A percentile compares a stretch with the other conserved stretches of the same genome.
Evolutionary conservation across 2,113 vertebrate genomes (phyloP).

Genomic region (Myocastor coypus): DNA sequence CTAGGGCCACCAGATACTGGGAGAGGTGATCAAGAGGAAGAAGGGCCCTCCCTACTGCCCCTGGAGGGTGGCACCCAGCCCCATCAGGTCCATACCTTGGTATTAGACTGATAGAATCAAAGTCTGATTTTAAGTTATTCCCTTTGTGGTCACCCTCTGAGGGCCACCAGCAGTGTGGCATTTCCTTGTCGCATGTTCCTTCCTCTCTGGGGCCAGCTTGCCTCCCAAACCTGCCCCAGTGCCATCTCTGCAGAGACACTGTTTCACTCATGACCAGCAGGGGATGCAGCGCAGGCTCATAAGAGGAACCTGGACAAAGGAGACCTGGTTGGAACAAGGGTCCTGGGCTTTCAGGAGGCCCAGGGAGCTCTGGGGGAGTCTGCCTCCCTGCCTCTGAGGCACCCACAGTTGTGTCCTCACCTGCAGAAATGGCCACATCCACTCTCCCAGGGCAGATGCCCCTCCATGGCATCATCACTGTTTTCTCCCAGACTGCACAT

Average conservation of each 20-base stretch:
- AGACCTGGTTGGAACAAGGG: neutral
- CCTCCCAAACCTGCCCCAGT: neutral
- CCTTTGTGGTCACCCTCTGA: neutral
- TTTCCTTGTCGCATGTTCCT: neutral
- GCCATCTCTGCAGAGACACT: neutral
- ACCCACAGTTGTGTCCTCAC: neutral
- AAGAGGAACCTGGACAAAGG: neutral
- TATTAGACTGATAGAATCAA: fast-evolving
- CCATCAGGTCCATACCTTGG: no score
- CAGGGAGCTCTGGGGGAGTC: neutral
- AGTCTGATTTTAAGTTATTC: neutral
- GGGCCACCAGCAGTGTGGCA: fast-evolving
- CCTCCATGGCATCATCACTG: fast-evolving
- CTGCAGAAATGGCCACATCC: no score
- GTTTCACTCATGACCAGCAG: neutral
- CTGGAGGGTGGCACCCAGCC: neutral
- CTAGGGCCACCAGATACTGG: neutral
- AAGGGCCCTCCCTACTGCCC: neutral
- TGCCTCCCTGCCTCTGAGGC: neutral
- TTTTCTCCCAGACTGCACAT: neutral
- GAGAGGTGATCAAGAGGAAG: neutral
- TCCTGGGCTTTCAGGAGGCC: neutral
- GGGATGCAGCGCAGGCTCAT: neutral
- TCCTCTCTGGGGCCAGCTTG: neutral
- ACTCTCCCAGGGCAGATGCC: neutral